phyloP scores from a whole-genome alignment of 1,140 invertebrate species.

The Cherax quadricarinatus region DNA sequence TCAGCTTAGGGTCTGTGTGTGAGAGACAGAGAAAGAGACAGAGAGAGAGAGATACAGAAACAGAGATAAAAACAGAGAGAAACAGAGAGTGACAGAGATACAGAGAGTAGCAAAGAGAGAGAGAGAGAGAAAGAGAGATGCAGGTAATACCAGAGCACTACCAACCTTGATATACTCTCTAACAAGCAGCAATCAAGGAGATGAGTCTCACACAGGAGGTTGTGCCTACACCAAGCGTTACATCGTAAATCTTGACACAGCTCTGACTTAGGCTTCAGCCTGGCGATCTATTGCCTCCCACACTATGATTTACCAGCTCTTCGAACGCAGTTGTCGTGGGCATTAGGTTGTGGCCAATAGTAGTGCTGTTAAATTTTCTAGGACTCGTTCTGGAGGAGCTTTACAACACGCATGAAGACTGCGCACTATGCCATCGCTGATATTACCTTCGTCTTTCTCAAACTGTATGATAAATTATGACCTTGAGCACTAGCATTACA shows the following conservation, averaged over 20 bases:
- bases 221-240: neutral
- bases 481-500: neutral
- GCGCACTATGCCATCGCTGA: no score
- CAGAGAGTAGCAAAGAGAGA: neutral
- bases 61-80: no score
- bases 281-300: neutral
- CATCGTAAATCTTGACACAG: neutral
- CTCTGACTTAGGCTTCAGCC: neutral
- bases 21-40: neutral
- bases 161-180: neutral
- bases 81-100: neutral
- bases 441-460: neutral
- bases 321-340: neutral
- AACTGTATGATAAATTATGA: neutral
- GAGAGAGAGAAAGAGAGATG: neutral
- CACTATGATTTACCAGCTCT: neutral
- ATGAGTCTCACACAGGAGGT: neutral
- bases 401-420: neutral
- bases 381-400: neutral
- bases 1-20: no score
- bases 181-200: conserved; percentile 3
- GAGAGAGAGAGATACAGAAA: neutral
- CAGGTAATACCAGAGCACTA: neutral
- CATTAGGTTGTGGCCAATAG: neutral
- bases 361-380: neutral